A percentile compares a stretch with the other conserved stretches of the same genome.
Conservation (phyloP, 2,888 invertebrate species). For the Aporophyla lueneburgensis region DNA sequence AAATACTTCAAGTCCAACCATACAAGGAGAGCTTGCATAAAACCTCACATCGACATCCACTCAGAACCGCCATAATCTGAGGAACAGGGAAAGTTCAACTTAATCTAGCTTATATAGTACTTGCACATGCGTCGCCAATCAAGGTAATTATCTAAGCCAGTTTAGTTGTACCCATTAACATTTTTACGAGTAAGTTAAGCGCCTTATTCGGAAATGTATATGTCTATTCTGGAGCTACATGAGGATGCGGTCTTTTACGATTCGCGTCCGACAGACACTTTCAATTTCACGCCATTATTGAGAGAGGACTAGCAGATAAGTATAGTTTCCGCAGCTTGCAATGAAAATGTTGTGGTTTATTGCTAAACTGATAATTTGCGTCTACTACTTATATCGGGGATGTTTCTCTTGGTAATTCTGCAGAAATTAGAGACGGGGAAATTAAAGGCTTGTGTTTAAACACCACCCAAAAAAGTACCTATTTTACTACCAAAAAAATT, state of each 20-base stretch:
- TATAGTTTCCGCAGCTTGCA: slow-evolving; percentile 22
- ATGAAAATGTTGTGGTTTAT: slow-evolving; percentile 13
- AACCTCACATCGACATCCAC: neutral
- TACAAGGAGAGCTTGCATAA: neutral
- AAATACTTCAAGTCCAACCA: slow-evolving; percentile 8
- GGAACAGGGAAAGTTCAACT: slow-evolving; percentile 45
- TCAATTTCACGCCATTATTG: slow-evolving; percentile 52
- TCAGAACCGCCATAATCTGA: neutral
- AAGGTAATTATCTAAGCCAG: slow-evolving; percentile 41
- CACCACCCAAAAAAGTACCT: no score
- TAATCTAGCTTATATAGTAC: neutral
- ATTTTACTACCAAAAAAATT: no score
- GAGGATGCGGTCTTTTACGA: slow-evolving; percentile 47
- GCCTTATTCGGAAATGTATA: slow-evolving; percentile 52
- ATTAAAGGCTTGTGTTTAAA: no score
- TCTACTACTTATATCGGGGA: neutral
- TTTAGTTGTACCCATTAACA: slow-evolving; percentile 52
- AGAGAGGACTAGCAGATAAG: slow-evolving; percentile 1
- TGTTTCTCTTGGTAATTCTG: slow-evolving; percentile 1
- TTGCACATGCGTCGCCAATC: slow-evolving; percentile 27
- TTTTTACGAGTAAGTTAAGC: slow-evolving; percentile 51
- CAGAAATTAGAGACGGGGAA: neutral
- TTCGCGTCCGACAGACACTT: slow-evolving; percentile 38
- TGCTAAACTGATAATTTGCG: slow-evolving; percentile 1
- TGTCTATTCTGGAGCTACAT: slow-evolving; percentile 26